Evolutionary conservation across 37 sponge, comb jelly and placozoan species (phyloP).

Genomic region (Theonella swinhoei): DNA sequence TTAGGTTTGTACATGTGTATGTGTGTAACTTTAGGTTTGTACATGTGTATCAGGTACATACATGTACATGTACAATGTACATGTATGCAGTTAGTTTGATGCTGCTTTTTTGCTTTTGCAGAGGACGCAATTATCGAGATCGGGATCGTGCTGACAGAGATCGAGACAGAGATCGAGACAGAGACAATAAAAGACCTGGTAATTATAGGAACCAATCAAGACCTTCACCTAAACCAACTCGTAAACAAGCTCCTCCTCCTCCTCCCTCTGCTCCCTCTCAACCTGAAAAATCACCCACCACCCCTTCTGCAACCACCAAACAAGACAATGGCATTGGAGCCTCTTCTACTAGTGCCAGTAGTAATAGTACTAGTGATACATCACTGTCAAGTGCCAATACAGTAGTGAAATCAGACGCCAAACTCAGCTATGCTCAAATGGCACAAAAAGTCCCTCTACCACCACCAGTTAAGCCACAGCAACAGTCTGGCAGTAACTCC

Average conservation of each 20-base stretch:
- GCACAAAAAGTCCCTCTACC: slow-evolving; percentile 49
- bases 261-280: slow-evolving; percentile 34
- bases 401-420: neutral
- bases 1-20: neutral
- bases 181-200: neutral
- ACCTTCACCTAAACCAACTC: slow-evolving; percentile 42
- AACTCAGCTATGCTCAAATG: slow-evolving; percentile 73
- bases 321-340: neutral
- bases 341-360: neutral
- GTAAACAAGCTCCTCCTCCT: slow-evolving; percentile 20
- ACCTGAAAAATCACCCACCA: slow-evolving; percentile 18
- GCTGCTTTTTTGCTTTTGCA: neutral
- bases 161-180: neutral
- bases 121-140: neutral
- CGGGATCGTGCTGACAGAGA: neutral
- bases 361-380: neutral
- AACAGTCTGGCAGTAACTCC: neutral
- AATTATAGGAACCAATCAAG: neutral
- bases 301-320: neutral
- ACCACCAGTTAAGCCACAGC: neutral
- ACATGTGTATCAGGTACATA: neutral
- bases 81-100: neutral
- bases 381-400: neutral
- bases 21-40: neutral
- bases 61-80: neutral